Conservation (phyloP, 2,113 vertebrate species). For the Coturnix japonica region DNA sequence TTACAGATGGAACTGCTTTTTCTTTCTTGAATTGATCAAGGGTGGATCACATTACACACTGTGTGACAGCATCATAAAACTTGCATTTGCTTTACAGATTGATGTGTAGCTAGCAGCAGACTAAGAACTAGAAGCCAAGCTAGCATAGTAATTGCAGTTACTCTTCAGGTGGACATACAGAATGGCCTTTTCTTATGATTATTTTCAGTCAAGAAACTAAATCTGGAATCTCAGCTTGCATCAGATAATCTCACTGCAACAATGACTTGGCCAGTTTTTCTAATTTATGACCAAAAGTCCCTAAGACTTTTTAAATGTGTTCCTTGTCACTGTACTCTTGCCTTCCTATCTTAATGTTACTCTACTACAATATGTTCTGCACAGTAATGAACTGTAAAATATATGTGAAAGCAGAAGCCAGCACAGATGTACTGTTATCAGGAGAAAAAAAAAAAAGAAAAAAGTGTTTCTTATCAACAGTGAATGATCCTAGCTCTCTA, state of each 20-base stretch:
- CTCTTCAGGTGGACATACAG: background rate
- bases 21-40: background rate
- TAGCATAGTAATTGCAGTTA: background rate
- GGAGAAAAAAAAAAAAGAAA: background rate
- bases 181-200: background rate
- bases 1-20: background rate
- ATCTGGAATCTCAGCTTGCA: background rate
- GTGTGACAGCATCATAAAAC: background rate
- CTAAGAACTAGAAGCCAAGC: background rate
- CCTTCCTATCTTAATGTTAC: background rate
- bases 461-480: background rate
- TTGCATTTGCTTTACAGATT: background rate
- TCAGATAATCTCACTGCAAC: background rate
- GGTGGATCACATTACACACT: background rate
- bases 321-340: background rate
- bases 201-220: background rate
- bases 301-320: background rate
- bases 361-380: conserved; percentile 8
- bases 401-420: background rate
- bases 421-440: background rate
- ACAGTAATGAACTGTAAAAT: background rate
- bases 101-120: background rate
- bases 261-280: background rate
- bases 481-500: background rate
- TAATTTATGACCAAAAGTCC: background rate